Percentiles rank a stretch among this genome's conserved stretches.
phyloP scores from a whole-genome alignment of 1,140 invertebrate genomes.

The Trichomalopsis sarcophagae region DNA sequence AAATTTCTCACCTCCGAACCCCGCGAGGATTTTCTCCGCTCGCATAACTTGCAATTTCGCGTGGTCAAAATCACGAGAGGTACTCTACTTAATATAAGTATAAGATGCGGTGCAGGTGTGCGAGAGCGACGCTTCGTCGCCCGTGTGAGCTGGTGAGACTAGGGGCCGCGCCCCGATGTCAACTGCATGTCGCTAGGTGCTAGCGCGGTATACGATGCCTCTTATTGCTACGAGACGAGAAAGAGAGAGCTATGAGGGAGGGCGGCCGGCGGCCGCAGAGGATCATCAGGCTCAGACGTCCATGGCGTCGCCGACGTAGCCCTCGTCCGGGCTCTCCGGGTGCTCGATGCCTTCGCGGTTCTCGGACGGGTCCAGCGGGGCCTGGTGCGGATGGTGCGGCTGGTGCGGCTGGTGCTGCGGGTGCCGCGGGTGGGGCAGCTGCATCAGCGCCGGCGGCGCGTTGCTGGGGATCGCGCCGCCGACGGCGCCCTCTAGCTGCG shows the following conservation, averaged over 20 bases:
- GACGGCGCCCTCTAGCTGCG: slow-evolving; percentile 62
- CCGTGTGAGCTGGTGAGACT: too few relatives aligned
- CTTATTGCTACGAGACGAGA: background rate
- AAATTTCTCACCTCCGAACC: too few relatives aligned
- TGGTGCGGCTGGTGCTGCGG: background rate
- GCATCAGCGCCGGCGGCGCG: background rate
- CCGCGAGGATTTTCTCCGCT: too few relatives aligned
- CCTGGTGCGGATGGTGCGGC: background rate
- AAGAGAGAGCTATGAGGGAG: background rate
- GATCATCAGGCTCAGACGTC: slow-evolving; percentile 68
- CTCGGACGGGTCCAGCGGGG: slow-evolving; percentile 54
- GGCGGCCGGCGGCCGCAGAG: background rate
- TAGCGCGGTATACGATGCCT: background rate
- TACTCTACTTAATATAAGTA: too few relatives aligned
- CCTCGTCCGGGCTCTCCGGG: slow-evolving; percentile 90
- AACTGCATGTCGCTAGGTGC: background rate
- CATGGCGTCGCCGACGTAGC: slow-evolving; percentile 86
- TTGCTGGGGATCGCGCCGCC: slow-evolving; percentile 29
- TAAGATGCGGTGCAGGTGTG: too few relatives aligned
- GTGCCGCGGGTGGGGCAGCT: slow-evolving; percentile 30
- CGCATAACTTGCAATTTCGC: too few relatives aligned
- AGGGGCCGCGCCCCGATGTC: too few relatives aligned
- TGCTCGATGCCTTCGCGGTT: slow-evolving; percentile 73
- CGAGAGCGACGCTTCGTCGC: too few relatives aligned
- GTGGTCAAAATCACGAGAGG: too few relatives aligned